Conservation (phyloP, 2,113 vertebrate genomes). For the Verasper variegatus region DNA sequence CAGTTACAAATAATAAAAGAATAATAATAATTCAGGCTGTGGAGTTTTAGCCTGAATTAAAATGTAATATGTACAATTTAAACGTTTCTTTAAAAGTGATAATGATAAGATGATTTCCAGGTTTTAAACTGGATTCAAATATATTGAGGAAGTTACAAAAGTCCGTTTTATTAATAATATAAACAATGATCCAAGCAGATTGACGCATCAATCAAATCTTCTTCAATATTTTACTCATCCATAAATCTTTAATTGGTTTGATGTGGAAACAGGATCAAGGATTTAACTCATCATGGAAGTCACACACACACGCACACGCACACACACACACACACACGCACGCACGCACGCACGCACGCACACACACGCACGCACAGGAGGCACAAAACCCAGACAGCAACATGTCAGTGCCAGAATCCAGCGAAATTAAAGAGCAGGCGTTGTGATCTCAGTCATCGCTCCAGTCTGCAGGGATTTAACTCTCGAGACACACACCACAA, state of each 20-base stretch:
- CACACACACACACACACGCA: too few species aligned
- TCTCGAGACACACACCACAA: slow-evolving; percentile 23
- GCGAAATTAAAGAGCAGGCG: neutral
- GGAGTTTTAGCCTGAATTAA: neutral
- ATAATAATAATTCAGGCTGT: neutral
- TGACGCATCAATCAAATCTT: too few species aligned
- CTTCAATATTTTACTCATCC: neutral
- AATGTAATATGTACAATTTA: too few species aligned
- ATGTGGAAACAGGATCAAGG: neutral
- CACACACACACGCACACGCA: too few species aligned
- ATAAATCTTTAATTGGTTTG: neutral
- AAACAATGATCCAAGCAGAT: too few species aligned
- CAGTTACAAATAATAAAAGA: too few species aligned
- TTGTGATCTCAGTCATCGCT: neutral
- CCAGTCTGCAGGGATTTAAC: slow-evolving; percentile 12
- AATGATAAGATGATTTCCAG: neutral
- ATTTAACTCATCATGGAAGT: too few species aligned
- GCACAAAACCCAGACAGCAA: neutral
- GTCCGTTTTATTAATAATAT: too few species aligned
- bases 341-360: too few species aligned
- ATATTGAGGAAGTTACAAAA: too few species aligned
- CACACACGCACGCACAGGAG: neutral
- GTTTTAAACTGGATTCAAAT: too few species aligned
- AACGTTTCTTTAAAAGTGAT: neutral
- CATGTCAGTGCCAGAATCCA: neutral